Conservation (phyloP, 2,888 invertebrate species). For the Ophion ellenae region DNA sequence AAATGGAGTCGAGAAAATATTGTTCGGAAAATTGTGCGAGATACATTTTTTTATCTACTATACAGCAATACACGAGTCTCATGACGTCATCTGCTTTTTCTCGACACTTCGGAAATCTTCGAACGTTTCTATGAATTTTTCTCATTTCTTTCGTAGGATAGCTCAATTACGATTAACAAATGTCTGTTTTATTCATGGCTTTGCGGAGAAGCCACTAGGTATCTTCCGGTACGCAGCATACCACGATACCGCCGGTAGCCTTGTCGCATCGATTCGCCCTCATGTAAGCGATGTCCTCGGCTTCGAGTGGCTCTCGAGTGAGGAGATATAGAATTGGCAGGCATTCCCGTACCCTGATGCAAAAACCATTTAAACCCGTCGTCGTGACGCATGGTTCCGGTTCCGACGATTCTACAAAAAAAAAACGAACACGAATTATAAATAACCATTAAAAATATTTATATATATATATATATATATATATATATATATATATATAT, state of each 20-base stretch:
- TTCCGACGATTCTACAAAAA: background rate
- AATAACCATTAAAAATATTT: background rate
- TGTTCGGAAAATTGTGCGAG: background rate
- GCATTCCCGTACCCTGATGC: constrained; percentile 57
- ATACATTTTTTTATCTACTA: background rate
- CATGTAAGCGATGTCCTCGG: constrained; percentile 53
- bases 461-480: too few relatives aligned
- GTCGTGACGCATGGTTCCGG: constrained; percentile 53
- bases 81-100: background rate
- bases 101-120: background rate
- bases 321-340: constrained; percentile 54
- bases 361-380: constrained; percentile 61
- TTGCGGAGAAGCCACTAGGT: background rate
- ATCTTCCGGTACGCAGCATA: constrained; percentile 66
- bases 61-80: background rate
- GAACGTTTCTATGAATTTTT: background rate
- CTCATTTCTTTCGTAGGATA: background rate
- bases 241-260: background rate
- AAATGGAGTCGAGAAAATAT: background rate
- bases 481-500: too few relatives aligned
- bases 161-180: too few relatives aligned
- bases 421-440: background rate
- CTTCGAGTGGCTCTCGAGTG: constrained; percentile 34
- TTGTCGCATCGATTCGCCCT: constrained; percentile 52
- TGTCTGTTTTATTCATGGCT: background rate